Evolutionary conservation across 2,797 vertebrate species (phyloP), one percentile per base, ranked within the genome.

Genomic region (Perodicticus potto): DNA sequence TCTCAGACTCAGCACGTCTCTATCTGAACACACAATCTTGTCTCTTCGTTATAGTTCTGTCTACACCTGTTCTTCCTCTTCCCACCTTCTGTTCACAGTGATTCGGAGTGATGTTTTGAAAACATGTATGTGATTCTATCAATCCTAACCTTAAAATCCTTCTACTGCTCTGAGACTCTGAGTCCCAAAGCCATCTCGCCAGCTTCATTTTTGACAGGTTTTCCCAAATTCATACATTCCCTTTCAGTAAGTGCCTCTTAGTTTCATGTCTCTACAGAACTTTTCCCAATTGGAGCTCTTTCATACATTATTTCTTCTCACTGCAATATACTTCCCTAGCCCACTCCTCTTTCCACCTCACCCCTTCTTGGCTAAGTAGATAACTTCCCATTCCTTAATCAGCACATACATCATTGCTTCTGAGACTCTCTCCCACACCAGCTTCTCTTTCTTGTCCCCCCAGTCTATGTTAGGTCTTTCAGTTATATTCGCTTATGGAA

Each of bases 291-390:
- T n/a, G 37, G 20, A 7, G 5, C 32, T 74, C 29, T 59, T 29
- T 4, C 3, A 7, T 11, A 13, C 1, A 2, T 19, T 29, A 5
- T 61, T 69, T 32, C 40, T 37, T 74, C 20, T 32, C 7, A 27
- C 17, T 43, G 3, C 2, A 32, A 0, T 5, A 7, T 8, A 2
- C 70, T 49, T 49, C 5, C 25, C 27, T n/a, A 4, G 34, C 0
- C 40, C 49, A 16, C 0, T 29, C 25, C 0, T 61, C 14, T 43
- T 29, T 45, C 9, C 37, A 49, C 5, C 17, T n/a, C 1, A 29
- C 3, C 32, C 4, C 19, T 57, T 93, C 70, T 17, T 57, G 10
- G 20, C 2, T 69, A 59, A 67, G 53, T 37, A 3, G 20, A 23
- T 67, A n/a, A n/a, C 25, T 32, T 37, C 22, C 29, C 59, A 34